Conservation (phyloP, 2,797 vertebrate genomes). For the Balearica regulorum region DNA sequence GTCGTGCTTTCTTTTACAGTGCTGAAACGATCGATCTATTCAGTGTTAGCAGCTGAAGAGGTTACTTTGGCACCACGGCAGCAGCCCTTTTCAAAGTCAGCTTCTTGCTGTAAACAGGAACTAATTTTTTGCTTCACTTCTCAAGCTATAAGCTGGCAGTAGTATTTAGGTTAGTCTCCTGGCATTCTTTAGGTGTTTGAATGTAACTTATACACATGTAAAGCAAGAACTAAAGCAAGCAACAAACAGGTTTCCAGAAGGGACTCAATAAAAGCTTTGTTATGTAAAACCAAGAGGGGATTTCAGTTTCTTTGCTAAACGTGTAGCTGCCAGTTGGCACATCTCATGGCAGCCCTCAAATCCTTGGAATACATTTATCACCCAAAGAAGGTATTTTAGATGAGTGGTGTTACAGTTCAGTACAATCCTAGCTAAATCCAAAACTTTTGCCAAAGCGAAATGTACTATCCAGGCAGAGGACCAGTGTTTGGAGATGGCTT, state of each 20-base stretch:
- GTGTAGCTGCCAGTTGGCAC: not conserved
- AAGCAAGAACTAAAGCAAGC: not conserved
- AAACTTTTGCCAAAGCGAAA: not conserved
- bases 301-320: not conserved
- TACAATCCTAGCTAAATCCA: not conserved
- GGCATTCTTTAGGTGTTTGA: not conserved
- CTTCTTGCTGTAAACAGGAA: not conserved
- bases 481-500: not conserved
- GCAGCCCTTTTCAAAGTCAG: not conserved
- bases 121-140: not conserved
- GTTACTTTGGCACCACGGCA: not conserved
- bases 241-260: not conserved
- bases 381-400: not conserved
- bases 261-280: not conserved
- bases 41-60: not conserved
- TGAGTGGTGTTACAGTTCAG: not conserved
- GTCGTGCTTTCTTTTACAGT: not conserved
- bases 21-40: not conserved
- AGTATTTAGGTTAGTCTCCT: not conserved
- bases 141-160: not conserved
- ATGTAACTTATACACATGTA: not conserved
- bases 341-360: not conserved
- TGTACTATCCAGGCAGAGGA: not conserved
- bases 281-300: not conserved
- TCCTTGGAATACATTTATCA: not conserved